phyloP scores from a whole-genome alignment of 2,888 invertebrate species.

The Chrysomela aeneicollis region DNA sequence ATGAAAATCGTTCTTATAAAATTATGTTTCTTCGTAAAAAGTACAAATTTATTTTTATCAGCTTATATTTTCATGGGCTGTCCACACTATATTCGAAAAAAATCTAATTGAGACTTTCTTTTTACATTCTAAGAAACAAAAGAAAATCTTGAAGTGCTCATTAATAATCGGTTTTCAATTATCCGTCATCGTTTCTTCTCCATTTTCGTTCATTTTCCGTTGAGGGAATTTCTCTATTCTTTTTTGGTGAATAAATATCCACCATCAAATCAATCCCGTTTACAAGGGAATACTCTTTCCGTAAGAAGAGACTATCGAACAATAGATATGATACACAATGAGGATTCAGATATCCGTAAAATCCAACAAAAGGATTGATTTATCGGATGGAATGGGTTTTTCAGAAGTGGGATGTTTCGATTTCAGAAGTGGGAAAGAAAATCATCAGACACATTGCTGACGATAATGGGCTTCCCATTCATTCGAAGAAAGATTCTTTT shows the following conservation, averaged over 20 bases:
- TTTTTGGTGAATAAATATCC: background rate
- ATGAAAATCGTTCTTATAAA: no score
- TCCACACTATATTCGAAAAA: no score
- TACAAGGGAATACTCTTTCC: background rate
- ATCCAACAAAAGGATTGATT: slow-evolving; percentile 39
- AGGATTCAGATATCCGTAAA: slow-evolving; percentile 36
- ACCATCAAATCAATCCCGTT: background rate
- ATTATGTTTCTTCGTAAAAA: no score
- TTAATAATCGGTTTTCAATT: background rate
- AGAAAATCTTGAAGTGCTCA: no score
- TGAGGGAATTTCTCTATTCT: background rate
- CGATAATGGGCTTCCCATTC: background rate
- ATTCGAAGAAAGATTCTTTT: background rate
- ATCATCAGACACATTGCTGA: background rate
- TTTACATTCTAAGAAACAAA: no score
- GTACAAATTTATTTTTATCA: no score
- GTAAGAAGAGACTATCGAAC: slow-evolving; percentile 4
- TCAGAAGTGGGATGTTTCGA: slow-evolving; percentile 25
- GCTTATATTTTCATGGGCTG: no score
- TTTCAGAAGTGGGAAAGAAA: slow-evolving; percentile 9
- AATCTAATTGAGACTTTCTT: no score
- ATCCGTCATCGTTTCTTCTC: background rate
- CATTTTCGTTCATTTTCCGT: background rate
- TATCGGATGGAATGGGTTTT: slow-evolving; percentile 36
- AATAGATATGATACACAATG: slow-evolving; percentile 37